Conservation (phyloP, 2,888 invertebrate genomes). For the Rhamnusium bicolor region DNA sequence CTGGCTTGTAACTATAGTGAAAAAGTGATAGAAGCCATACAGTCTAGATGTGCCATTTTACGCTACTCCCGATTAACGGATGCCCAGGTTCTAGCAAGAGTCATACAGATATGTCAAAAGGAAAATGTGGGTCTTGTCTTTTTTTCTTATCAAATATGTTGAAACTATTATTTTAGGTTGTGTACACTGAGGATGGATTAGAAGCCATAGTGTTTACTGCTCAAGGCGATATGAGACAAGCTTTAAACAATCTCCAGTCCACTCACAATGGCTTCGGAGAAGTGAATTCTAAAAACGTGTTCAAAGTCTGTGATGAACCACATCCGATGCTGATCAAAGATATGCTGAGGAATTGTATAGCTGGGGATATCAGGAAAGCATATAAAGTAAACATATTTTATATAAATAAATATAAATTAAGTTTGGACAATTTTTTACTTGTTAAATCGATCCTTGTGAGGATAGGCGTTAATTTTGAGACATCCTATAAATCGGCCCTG, state of each 20-base stretch:
- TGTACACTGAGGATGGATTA: conserved; percentile 92
- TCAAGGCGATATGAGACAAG: conserved; percentile 98
- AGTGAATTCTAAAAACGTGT: conserved; percentile 95
- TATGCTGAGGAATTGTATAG: conserved; percentile 89
- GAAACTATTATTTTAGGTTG: conserved; percentile 71
- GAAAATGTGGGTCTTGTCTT: conserved; percentile 76
- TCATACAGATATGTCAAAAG: conserved; percentile 82
- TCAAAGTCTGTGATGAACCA: conserved; percentile 99
- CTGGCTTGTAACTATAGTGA: conserved; percentile 98
- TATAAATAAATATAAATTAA: too few relatives aligned
- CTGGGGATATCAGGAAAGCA: conserved; percentile 88
- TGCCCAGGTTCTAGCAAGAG: conserved; percentile 89
- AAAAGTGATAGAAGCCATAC: conserved; percentile 99
- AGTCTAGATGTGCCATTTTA: conserved; percentile 97
- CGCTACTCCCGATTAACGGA: conserved; percentile 93
- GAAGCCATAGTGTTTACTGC: conserved; percentile 98
- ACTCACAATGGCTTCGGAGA: conserved; percentile 93
- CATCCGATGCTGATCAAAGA: conserved; percentile 94
- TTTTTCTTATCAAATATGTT: background rate
- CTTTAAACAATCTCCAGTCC: conserved; percentile 96
- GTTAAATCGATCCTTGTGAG: too few relatives aligned
- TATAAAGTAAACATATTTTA: conserved; percentile 84
- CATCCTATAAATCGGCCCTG: too few relatives aligned
- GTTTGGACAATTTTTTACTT: too few relatives aligned
- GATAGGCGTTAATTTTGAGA: too few relatives aligned